These are phyloP conservation scores for Spea bombifrons DNA, from an alignment of 2,113 vertebrate genomes.

Conservation along the genomic window DNA sequence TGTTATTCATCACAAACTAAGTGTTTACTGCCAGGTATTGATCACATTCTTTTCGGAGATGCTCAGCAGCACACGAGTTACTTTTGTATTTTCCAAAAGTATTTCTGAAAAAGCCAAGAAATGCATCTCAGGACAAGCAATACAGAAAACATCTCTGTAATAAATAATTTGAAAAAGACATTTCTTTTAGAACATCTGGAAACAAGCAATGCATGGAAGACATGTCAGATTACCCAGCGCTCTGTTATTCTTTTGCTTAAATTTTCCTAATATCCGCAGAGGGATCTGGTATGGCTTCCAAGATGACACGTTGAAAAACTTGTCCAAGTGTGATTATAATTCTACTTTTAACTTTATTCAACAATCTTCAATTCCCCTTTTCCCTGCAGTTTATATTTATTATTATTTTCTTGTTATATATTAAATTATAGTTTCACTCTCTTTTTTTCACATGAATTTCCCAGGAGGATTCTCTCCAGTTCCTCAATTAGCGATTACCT, in stretches of 20 bases:
- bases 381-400: not conserved
- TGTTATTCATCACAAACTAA: constrained; percentile 19
- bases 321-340: constrained; percentile 1
- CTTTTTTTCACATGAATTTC: not conserved
- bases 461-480: not conserved
- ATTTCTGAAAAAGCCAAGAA: constrained; percentile 34
- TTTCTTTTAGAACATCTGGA: constrained; percentile 46
- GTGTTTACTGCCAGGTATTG: constrained; percentile 30
- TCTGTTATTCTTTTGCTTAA: constrained; percentile 9
- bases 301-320: constrained; percentile 5
- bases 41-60: constrained; percentile 28
- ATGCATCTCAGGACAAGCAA: constrained; percentile 18
- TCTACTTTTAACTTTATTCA: constrained; percentile 5
- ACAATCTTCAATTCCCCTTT: not conserved
- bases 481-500: constrained; percentile 3
- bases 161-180: constrained; percentile 46
- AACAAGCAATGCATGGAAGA: constrained; percentile 11
- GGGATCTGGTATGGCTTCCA: not conserved
- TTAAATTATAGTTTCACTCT: not conserved
- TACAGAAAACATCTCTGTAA: constrained; percentile 11
- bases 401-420: not conserved
- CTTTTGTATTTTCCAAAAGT: constrained; percentile 37
- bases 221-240: constrained; percentile 19
- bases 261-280: constrained; percentile 12
- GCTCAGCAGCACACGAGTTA: constrained; percentile 17